Percentiles rank a stretch among this genome's conserved stretches.
phyloP scores from a whole-genome alignment of 1,140 invertebrate species.

The Zaprionus africanus region DNA sequence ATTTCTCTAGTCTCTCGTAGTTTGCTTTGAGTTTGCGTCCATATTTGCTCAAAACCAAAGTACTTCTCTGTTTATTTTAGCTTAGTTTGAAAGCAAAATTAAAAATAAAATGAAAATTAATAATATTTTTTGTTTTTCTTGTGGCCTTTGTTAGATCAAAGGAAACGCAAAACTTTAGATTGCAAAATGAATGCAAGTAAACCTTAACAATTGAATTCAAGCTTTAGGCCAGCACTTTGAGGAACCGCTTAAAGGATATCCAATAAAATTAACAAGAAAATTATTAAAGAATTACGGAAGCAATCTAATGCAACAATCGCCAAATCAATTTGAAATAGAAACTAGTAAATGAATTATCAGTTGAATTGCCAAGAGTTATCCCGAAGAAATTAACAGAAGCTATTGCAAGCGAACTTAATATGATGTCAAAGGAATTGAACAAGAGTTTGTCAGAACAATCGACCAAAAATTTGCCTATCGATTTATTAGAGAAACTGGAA shows the following conservation, averaged over 20 bases:
- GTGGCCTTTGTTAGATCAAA: neutral
- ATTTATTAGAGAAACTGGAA: neutral
- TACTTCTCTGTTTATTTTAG: neutral
- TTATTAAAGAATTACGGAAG: neutral
- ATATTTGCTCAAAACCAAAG: neutral
- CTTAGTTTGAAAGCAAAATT: slow-evolving; percentile 4
- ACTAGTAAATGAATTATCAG: neutral
- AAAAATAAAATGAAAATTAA: neutral
- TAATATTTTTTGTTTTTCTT: slow-evolving; percentile 1
- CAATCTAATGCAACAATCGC: neutral
- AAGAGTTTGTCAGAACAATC: neutral
- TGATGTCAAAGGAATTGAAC: neutral
- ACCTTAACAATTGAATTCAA: neutral
- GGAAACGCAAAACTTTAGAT: slow-evolving; percentile 4
- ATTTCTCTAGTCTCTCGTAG: slow-evolving; percentile 16
- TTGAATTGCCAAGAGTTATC: neutral
- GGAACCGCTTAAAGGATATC: neutral
- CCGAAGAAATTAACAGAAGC: neutral
- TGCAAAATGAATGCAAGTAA: neutral
- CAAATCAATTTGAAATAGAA: neutral
- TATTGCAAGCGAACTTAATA: neutral
- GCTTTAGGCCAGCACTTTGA: neutral
- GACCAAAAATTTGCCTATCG: neutral
- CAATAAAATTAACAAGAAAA: neutral
- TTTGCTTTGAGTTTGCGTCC: neutral